Percentiles rank a stretch among this genome's conserved stretches.
Conservation (phyloP, 2,113 vertebrate species). For the Brachirus orientalis region DNA sequence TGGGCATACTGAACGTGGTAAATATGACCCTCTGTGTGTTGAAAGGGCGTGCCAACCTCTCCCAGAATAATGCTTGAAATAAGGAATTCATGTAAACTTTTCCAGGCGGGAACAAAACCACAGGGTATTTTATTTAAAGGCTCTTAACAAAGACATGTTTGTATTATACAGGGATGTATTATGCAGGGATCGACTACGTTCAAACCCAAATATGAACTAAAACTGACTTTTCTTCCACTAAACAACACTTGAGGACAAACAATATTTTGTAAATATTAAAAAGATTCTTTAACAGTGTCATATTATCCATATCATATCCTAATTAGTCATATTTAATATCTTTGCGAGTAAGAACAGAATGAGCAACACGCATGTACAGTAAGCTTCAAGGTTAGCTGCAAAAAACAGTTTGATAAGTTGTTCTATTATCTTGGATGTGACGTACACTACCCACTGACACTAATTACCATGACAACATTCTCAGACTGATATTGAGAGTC, state of each 20-base stretch:
- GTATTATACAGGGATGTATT: conserved; percentile 10
- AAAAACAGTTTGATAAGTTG: no score
- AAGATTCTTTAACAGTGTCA: neutral
- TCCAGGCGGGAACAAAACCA: conserved; percentile 7
- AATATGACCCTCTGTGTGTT: conserved; percentile 8
- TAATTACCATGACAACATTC: neutral
- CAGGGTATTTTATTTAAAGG: conserved; percentile 9
- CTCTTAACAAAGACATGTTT: conserved; percentile 16
- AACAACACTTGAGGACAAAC: no score
- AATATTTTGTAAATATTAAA: neutral
- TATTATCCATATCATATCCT: no score
- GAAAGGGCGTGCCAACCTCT: conserved; percentile 7
- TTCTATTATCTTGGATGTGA: no score
- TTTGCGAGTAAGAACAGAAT: no score
- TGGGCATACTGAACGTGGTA: neutral
- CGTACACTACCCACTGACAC: no score
- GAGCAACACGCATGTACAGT: no score
- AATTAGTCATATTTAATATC: no score
- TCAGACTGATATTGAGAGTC: neutral
- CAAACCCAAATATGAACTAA: neutral
- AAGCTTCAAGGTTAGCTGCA: no score
- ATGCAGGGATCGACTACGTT: neutral
- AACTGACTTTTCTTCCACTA: no score
- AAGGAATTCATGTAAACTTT: conserved; percentile 16
- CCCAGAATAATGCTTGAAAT: conserved; percentile 8